These are phyloP conservation scores for Ctenopoma multispine DNA, from an alignment of 2,797 vertebrate genomes.

Conservation along the genomic window DNA sequence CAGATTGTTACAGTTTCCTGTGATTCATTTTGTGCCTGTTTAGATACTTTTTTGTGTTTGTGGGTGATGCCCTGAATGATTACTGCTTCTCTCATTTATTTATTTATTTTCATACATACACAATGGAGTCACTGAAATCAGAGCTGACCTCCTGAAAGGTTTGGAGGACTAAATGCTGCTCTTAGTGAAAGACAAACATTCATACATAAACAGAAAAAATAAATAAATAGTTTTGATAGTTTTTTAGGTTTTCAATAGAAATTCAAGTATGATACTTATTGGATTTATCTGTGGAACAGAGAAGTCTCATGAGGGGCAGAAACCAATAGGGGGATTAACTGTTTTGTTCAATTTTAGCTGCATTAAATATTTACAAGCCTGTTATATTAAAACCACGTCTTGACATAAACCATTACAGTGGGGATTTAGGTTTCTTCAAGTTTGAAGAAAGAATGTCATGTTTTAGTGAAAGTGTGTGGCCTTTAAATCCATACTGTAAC, in stretches of 20 bases:
- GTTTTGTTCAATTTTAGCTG: conserved; percentile 35
- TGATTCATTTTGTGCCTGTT: no score
- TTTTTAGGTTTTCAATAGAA: not conserved
- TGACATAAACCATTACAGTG: no score
- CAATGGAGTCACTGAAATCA: no score
- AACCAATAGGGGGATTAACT: conserved; percentile 4
- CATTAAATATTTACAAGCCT: conserved; percentile 24
- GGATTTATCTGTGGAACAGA: conserved; percentile 5
- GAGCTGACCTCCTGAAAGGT: conserved; percentile 10
- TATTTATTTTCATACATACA: no score
- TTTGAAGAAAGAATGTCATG: no score
- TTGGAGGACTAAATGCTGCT: not conserved
- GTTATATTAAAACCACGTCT: not conserved
- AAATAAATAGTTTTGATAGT: not conserved
- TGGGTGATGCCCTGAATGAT: no score
- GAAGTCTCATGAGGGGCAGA: conserved; percentile 12
- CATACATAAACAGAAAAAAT: not conserved
- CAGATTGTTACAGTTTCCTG: not conserved
- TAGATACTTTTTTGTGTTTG: no score
- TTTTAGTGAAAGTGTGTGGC: no score
- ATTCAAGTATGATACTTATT: not conserved
- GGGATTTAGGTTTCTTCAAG: no score
- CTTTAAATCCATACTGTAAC: no score
- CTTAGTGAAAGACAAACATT: not conserved
- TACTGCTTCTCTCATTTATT: no score